Evolutionary conservation across 2,888 invertebrate species (phyloP), one percentile per base, ranked within the genome.

Genomic region (Ligdia adustata): DNA sequence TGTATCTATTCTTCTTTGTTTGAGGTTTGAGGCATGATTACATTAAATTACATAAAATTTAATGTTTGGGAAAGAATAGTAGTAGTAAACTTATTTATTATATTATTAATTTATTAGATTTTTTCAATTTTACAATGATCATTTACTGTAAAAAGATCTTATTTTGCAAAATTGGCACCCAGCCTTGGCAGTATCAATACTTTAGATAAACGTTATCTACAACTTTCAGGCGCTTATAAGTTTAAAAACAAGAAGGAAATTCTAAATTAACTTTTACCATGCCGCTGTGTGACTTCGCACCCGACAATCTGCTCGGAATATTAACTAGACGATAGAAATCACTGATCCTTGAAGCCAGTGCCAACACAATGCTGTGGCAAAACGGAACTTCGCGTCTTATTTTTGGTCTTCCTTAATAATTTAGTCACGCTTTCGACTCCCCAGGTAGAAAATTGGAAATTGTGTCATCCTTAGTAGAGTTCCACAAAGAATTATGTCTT

Each of bases 361-460:
- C 73, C 78, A 76, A 81, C 82, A 84, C 80, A 83, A 80, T 81
- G 76, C 78, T 75, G 75, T 70, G 72, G 80, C 67, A 74, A 81
- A 80, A 72, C 76, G 79, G 77, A 80, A 81, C 74, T 79, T 82
- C 76, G 72, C 77, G 72, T 85, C 84, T 85, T 86, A 87, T 83
- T 87, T n/a, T 84, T 77, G 81, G 75, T 67, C 66, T 62, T 66
- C 60, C 66, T 89, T 84, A 79, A 82, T 87, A 89, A 84, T 86
- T 85, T 82, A 78, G 87, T 88, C 88, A 90, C 88, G 87, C 75
- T 61, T 69, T 57, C 71, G 68, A 69, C 73, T 79, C 76, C 72
- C 75, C 82, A 83, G 86, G 87, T 88, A 80, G 84, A 84, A 87
- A 88, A 88, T 89, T 88, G 88, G 83, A 81, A 85, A 87, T 87